These are phyloP conservation scores for Neuroterus valhalla DNA, from an alignment of 1,140 invertebrate genomes.

Conservation along the genomic window DNA sequence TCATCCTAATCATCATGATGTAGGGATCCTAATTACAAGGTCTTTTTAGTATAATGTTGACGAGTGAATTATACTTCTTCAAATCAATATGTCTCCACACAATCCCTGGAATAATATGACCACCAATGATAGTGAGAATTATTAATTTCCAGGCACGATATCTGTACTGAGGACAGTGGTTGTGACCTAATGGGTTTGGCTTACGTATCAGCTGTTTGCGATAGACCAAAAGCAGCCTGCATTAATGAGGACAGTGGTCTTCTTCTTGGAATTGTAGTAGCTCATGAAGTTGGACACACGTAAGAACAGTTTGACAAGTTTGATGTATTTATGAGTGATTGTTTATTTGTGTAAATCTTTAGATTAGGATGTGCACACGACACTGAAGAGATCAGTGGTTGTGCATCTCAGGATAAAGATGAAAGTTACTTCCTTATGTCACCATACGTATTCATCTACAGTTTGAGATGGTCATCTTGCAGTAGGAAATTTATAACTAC, in stretches of 20 bases:
- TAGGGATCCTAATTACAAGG: constrained; percentile 84
- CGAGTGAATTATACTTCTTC: too few relatives aligned
- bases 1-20: constrained; percentile 85
- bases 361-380: constrained; percentile 82
- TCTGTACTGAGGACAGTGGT: constrained; percentile 77
- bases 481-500: constrained; percentile 79
- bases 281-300: constrained; percentile 86
- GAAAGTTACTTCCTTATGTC: constrained; percentile 79
- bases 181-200: constrained; percentile 82
- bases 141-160: constrained; percentile 74
- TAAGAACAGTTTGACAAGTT: constrained; percentile 56
- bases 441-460: constrained; percentile 78
- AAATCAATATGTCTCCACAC: too few relatives aligned
- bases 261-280: constrained; percentile 79
- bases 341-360: constrained; percentile 37
- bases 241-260: constrained; percentile 84
- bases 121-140: too few relatives aligned
- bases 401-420: constrained; percentile 65
- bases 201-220: constrained; percentile 81
- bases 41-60: constrained; percentile 56
- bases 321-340: constrained; percentile 20
- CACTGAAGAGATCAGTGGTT: constrained; percentile 70
- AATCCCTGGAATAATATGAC: too few relatives aligned
- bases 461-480: constrained; percentile 81
- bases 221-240: constrained; percentile 78